These are phyloP conservation scores for Anisognathus igniventris DNA, from an alignment of 2,797 vertebrate species.

Conservation along the genomic window DNA sequence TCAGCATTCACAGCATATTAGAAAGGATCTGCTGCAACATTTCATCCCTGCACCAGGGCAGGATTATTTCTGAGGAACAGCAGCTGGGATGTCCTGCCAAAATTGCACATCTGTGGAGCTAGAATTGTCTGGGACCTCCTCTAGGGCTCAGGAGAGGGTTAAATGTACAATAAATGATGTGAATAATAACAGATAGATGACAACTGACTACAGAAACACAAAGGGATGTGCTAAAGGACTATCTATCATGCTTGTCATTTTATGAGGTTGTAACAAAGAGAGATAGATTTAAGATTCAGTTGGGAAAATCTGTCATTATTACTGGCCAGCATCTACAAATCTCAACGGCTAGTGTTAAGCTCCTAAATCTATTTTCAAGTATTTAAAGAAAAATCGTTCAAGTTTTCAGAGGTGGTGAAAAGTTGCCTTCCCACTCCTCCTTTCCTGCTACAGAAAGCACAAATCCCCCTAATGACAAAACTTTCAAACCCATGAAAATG, in stretches of 20 bases:
- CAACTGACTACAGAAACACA: neutral
- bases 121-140: neutral
- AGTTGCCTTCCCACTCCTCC: neutral
- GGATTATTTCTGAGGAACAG: neutral
- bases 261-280: constrained; percentile 20
- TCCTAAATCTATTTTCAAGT: neutral
- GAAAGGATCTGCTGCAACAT: neutral
- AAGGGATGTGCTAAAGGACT: constrained; percentile 5
- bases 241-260: neutral
- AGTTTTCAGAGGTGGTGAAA: constrained; percentile 16
- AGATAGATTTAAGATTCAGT: constrained; percentile 8
- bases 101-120: neutral
- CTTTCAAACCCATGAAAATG: neutral
- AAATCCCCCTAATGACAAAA: neutral
- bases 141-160: neutral
- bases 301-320: constrained; percentile 20
- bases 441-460: neutral
- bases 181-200: neutral
- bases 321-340: neutral
- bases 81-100: neutral
- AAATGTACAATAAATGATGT: neutral
- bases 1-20: neutral
- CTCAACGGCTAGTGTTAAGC: neutral
- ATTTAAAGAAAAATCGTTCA: neutral
- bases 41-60: neutral